phyloP scores from a whole-genome alignment of 1,140 invertebrate genomes.

The Apis cerana region DNA sequence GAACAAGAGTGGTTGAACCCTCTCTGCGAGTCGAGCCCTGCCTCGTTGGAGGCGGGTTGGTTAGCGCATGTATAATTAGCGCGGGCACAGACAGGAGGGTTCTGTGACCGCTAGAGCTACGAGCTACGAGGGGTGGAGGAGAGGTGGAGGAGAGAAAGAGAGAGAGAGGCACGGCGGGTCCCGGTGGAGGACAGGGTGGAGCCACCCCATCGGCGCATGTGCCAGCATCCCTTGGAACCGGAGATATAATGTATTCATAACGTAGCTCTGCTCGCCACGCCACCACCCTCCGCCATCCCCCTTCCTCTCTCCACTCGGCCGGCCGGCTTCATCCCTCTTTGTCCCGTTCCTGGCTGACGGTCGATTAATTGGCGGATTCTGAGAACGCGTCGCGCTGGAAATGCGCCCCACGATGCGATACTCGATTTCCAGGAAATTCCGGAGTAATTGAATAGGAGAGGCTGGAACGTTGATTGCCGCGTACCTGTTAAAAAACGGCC shows the following conservation, averaged over 20 bases:
- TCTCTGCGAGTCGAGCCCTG: slow-evolving; percentile 62
- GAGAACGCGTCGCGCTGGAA: slow-evolving; percentile 38
- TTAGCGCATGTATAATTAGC: slow-evolving; percentile 78
- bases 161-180: slow-evolving; percentile 46
- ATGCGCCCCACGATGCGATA: slow-evolving; percentile 25
- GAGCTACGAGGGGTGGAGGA: background rate
- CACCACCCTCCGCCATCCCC: slow-evolving; percentile 25
- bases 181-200: slow-evolving; percentile 71
- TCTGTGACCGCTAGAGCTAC: slow-evolving; percentile 15
- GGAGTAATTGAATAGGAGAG: slow-evolving; percentile 19
- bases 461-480: slow-evolving; percentile 35
- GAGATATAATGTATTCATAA: slow-evolving; percentile 77
- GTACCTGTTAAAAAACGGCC: slow-evolving; percentile 27
- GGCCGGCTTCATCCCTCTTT: slow-evolving; percentile 48
- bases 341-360: slow-evolving; percentile 54
- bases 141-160: slow-evolving; percentile 10
- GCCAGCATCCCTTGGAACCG: slow-evolving; percentile 74
- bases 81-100: slow-evolving; percentile 45
- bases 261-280: slow-evolving; percentile 63
- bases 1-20: slow-evolving; percentile 67
- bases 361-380: slow-evolving; percentile 55
- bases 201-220: slow-evolving; percentile 75
- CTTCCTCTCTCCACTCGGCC: slow-evolving; percentile 10
- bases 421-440: slow-evolving; percentile 44
- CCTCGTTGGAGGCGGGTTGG: slow-evolving; percentile 72